A percentile compares a stretch with the other conserved stretches of the same genome.
Evolutionary conservation across 2,797 vertebrate species (phyloP).

Genomic region (Tympanoctomys barrerae): DNA sequence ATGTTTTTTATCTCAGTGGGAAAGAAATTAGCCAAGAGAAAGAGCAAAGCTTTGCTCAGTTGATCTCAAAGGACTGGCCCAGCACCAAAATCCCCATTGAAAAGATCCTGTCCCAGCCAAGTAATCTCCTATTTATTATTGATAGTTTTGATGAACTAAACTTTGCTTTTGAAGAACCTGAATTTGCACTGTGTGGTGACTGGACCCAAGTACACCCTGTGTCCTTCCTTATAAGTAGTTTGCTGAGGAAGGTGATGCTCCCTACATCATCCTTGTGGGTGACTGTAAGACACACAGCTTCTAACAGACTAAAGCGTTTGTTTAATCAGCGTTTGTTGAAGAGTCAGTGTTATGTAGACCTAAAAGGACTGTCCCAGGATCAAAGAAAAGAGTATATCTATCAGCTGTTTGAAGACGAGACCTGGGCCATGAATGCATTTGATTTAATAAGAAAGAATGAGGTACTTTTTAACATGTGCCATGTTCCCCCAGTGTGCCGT

Average conservation of each 20-base stretch:
- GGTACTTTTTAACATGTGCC: constrained; percentile 75
- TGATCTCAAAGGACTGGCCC: constrained; percentile 77
- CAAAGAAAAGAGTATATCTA: constrained; percentile 61
- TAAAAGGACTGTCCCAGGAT: constrained; percentile 68
- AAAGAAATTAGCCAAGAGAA: constrained; percentile 72
- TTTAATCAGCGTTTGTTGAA: constrained; percentile 59
- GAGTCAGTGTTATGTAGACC: constrained; percentile 22
- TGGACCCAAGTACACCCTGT: constrained; percentile 73
- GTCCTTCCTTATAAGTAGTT: constrained; percentile 79
- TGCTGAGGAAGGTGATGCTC: constrained; percentile 80
- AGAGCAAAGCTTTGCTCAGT: constrained; percentile 71
- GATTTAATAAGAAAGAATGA: constrained; percentile 61
- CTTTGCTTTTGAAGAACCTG: constrained; percentile 76
- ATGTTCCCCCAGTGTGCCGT: constrained; percentile 50
- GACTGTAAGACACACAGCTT: constrained; percentile 56
- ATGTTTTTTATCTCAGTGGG: constrained; percentile 83
- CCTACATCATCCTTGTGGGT: constrained; percentile 71
- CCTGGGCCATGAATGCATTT: constrained; percentile 20
- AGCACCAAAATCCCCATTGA: constrained; percentile 71
- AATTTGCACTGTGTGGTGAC: constrained; percentile 62
- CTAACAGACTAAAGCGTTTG: constrained; percentile 57
- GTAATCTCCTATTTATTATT: constrained; percentile 78
- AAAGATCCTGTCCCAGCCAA: constrained; percentile 65
- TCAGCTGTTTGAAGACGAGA: constrained; percentile 67
- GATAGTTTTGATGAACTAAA: constrained; percentile 83